Conservation (phyloP, 2,113 vertebrate genomes). For the Pitta sordida region DNA sequence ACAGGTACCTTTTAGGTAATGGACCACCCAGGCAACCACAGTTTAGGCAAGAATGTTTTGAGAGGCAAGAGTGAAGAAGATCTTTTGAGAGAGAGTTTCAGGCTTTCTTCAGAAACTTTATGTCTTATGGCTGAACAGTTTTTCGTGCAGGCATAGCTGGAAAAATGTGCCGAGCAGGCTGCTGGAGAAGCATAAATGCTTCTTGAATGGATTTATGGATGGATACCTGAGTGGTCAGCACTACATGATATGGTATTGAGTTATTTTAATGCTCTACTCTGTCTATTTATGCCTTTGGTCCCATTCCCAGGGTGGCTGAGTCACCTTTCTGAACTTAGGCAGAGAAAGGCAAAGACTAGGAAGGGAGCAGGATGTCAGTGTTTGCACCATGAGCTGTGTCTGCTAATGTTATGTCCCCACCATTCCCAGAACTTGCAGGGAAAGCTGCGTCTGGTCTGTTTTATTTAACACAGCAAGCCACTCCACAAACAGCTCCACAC, state of each 20-base stretch:
- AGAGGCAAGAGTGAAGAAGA: neutral
- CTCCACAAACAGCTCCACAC: neutral
- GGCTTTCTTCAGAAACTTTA: neutral
- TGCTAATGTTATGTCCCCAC: rapidly evolving
- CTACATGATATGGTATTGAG: neutral
- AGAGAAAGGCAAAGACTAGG: neutral
- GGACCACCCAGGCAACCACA: neutral
- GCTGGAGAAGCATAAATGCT: neutral
- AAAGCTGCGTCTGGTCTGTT: neutral
- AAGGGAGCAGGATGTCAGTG: rapidly evolving
- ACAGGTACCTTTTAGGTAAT: neutral
- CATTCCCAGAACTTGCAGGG: neutral
- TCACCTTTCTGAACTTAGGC: neutral
- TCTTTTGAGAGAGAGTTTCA: neutral
- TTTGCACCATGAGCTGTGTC: neutral
- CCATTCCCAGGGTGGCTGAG: slow-evolving; percentile 39
- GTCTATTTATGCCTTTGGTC: slow-evolving; percentile 39
- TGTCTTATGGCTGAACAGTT: neutral
- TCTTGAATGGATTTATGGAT: slow-evolving; percentile 9
- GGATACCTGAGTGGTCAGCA: slow-evolving; percentile 39
- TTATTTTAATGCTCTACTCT: slow-evolving; percentile 39
- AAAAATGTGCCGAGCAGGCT: neutral
- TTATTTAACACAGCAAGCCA: neutral
- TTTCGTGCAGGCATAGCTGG: neutral
- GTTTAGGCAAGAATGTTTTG: neutral